phyloP scores from a whole-genome alignment of 2,888 invertebrate species.

The Syritta pipiens region DNA sequence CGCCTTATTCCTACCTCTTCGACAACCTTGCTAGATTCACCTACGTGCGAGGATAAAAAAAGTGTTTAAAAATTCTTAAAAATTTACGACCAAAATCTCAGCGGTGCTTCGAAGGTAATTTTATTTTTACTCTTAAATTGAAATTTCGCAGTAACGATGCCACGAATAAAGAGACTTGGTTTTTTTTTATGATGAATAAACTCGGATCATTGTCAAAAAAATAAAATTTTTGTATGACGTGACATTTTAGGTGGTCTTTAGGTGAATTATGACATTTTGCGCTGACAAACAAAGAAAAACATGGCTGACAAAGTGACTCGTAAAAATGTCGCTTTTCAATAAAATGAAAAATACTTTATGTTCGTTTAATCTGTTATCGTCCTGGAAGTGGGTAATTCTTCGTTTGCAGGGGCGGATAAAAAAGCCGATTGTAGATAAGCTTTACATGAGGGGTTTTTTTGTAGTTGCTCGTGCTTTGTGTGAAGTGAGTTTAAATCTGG shows the following conservation, averaged over 20 bases:
- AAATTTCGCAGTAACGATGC: too few species aligned
- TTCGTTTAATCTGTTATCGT: not conserved
- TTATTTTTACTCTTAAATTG: constrained; percentile 12
- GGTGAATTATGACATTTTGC: not conserved
- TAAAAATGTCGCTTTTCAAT: not conserved
- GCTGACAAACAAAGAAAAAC: not conserved
- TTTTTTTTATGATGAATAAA: constrained; percentile 13
- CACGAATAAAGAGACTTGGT: too few species aligned
- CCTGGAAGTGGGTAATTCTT: not conserved
- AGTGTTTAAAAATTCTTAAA: constrained; percentile 7
- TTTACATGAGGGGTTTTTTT: too few species aligned
- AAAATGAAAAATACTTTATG: not conserved
- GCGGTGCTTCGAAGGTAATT: not conserved
- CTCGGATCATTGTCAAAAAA: too few species aligned
- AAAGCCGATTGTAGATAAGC: too few species aligned
- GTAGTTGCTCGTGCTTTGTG: too few species aligned
- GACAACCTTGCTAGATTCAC: too few species aligned
- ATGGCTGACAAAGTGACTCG: not conserved
- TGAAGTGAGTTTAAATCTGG: too few species aligned
- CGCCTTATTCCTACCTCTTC: too few species aligned
- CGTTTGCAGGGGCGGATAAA: not conserved
- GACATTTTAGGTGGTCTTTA: not conserved
- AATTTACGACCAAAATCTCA: constrained; percentile 2
- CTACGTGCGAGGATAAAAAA: not conserved
- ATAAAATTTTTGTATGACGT: not conserved